Evolutionary conservation across 2,113 vertebrate species (phyloP).

Genomic region (Archocentrus centrarchus): DNA sequence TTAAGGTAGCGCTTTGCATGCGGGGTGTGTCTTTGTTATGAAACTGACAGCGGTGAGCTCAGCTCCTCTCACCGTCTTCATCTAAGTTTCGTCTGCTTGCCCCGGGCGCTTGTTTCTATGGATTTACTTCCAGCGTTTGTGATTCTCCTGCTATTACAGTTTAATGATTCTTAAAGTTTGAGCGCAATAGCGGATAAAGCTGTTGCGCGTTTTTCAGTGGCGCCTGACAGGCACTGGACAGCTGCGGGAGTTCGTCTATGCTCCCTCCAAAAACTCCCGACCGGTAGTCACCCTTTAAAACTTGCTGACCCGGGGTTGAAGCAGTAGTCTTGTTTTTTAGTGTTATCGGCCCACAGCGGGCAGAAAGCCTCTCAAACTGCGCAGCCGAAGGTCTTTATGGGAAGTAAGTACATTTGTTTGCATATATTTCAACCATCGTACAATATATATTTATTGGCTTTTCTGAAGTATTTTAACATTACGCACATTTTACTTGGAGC

Average conservation of each 20-base stretch:
- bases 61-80: background rate
- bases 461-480: background rate
- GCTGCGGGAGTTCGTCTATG: background rate
- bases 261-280: background rate
- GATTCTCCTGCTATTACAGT: background rate
- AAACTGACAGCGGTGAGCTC: background rate
- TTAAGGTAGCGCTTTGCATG: too few species aligned
- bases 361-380: background rate
- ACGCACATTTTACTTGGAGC: background rate
- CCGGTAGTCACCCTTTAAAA: background rate
- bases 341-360: background rate
- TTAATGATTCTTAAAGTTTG: background rate
- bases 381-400: background rate
- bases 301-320: background rate
- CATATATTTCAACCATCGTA: background rate
- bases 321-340: background rate
- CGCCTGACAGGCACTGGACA: background rate
- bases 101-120: too few species aligned
- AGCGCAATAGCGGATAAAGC: background rate
- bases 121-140: accelerated
- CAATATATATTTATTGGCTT: background rate
- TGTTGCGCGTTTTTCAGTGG: background rate
- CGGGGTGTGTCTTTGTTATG: background rate
- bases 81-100: background rate
- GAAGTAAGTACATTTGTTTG: background rate